Percentiles rank a stretch among this genome's conserved stretches.
Conservation (phyloP, 2,797 vertebrate species). For the Periparus ater region DNA sequence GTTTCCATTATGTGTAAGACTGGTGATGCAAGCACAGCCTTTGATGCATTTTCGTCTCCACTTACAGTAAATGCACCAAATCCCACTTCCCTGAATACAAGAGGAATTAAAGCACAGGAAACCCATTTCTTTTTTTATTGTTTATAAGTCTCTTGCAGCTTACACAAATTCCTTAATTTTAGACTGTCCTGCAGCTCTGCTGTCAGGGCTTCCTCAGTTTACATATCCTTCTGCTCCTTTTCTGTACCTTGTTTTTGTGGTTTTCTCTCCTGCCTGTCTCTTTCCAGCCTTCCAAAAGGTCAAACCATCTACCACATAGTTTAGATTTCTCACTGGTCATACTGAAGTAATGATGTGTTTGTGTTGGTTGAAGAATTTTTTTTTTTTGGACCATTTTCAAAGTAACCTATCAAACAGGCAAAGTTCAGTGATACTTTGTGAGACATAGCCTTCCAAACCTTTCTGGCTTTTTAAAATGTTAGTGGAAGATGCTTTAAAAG, state of each 20-base stretch:
- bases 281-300: neutral
- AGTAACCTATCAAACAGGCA: neutral
- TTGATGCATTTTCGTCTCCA: neutral
- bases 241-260: neutral
- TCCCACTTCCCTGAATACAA: neutral
- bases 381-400: neutral
- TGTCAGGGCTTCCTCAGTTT: neutral
- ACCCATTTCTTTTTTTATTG: neutral
- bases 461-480: neutral
- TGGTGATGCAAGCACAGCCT: neutral
- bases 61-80: neutral
- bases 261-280: neutral
- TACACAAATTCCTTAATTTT: neutral
- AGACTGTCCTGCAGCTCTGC: neutral
- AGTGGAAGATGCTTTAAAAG: neutral
- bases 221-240: neutral
- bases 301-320: neutral
- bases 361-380: neutral
- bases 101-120: conserved; percentile 29
- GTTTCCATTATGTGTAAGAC: neutral
- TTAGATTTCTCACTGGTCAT: neutral
- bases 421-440: neutral
- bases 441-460: neutral
- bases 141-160: neutral
- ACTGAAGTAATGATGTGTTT: neutral